These are phyloP conservation scores for Enteromius mattozi DNA, from an alignment of 2,797 vertebrate genomes.

Conservation along the genomic window DNA sequence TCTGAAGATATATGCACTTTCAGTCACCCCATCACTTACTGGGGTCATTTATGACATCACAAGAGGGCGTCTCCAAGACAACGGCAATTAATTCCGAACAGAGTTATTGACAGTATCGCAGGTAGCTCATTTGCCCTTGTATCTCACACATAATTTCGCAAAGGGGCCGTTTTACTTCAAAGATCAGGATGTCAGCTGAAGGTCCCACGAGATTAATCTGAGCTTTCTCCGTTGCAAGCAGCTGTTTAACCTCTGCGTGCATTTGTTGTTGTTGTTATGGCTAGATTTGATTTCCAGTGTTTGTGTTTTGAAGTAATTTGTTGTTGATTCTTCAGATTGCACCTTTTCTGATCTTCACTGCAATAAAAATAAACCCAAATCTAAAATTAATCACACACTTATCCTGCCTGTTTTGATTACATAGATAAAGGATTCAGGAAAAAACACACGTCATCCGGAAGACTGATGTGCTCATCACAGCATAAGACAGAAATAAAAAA, in stretches of 20 bases:
- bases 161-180: slow-evolving; percentile 4
- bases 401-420: slow-evolving; percentile 5
- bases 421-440: slow-evolving; percentile 36
- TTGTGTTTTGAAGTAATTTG: slow-evolving; percentile 18
- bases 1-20: neutral
- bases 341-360: neutral
- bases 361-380: slow-evolving; percentile 15
- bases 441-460: slow-evolving; percentile 32
- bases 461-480: slow-evolving; percentile 1
- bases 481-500: slow-evolving; percentile 13
- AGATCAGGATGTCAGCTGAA: neutral
- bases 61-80: slow-evolving; percentile 37
- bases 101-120: slow-evolving; percentile 41
- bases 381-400: slow-evolving; percentile 11
- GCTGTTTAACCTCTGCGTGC: slow-evolving; percentile 5
- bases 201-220: slow-evolving; percentile 3
- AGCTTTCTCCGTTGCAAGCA: slow-evolving; percentile 3
- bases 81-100: slow-evolving; percentile 50
- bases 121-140: neutral
- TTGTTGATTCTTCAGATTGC: slow-evolving; percentile 2
- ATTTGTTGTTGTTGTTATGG: slow-evolving; percentile 16
- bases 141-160: slow-evolving; percentile 8
- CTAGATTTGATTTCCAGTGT: slow-evolving; percentile 25
- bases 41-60: slow-evolving; percentile 31
- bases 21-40: neutral